Evolutionary conservation across 2,113 vertebrate genomes (phyloP).

Genomic region (Oryzias javanicus): DNA sequence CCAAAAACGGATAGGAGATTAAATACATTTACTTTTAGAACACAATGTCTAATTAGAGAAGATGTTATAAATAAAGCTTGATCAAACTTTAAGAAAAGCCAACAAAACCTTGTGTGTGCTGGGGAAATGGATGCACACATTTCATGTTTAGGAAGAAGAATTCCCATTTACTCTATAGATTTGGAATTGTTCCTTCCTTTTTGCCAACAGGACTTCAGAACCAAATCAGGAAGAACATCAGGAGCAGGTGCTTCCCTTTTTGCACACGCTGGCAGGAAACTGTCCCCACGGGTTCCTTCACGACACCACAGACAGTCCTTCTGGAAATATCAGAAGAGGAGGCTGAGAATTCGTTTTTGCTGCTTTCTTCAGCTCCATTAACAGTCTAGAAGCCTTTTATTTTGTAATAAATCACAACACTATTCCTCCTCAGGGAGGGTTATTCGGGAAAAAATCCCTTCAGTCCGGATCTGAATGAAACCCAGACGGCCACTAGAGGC

Average conservation of each 20-base stretch:
- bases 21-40: too few relatives aligned
- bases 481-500: slow-evolving; percentile 13
- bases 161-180: slow-evolving; percentile 4
- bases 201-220: slow-evolving; percentile 14
- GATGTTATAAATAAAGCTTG: too few relatives aligned
- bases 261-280: slow-evolving; percentile 45
- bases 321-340: slow-evolving; percentile 23
- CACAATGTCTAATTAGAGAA: too few relatives aligned
- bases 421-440: background rate
- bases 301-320: slow-evolving; percentile 32
- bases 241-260: slow-evolving; percentile 65
- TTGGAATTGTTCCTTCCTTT: slow-evolving; percentile 35
- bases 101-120: background rate
- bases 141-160: background rate
- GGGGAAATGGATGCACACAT: background rate
- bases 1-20: too few relatives aligned
- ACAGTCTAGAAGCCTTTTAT: background rate
- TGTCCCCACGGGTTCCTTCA: slow-evolving; percentile 14
- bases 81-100: background rate
- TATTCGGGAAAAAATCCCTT: slow-evolving; percentile 4
- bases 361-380: too few relatives aligned
- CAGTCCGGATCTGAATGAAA: slow-evolving; percentile 38
- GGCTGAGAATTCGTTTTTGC: too few relatives aligned
- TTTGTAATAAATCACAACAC: too few relatives aligned
- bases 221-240: slow-evolving; percentile 36